Base-by-base conservation (phyloP, 2,797 vertebrate species). In the Acropternis orthonyx region DNA sequence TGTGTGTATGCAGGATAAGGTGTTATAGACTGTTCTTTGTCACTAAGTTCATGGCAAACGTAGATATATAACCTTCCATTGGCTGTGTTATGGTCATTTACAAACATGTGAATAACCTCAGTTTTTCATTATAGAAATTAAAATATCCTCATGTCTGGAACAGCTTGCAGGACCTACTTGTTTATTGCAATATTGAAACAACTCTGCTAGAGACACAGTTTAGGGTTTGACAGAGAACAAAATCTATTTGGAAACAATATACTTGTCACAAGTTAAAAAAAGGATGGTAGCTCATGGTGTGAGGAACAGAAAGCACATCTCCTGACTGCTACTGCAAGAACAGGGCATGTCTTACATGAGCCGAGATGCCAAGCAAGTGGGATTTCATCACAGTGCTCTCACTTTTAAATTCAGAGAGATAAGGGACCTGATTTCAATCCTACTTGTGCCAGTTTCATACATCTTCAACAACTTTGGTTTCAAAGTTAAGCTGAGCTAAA, bases 401-500 rank as follows among this genome's bases (percentile, higher is more conserved):
- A 71, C 79, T 76, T 93, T 27, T n/a, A 56, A 86, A 84, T 89
- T 81, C 63, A 63, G 37, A 83, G 63, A 88, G 82, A 55, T 65
- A 44, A 55, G 28, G 58, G 58, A 75, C 85, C 92, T 91, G 55
- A 76, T 93, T 92, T 91, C 85, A 66, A 16, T 93, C 66, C 32
- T 41, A 2, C 73, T 89, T 92, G 63, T 67, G 59, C 79, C 91
- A 96, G 62, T 92, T 96, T 85, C 73, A 37, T 77, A 12, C 14
- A 72, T 95, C 27, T 75, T 79, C 82, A 83, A 77, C 81, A 88
- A 27, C 79, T 92, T 82, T 77, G 85, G 7, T 58, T 89, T 89
- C 62, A 63, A 88, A 92, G 82, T 78, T 92, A 84, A 48, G 41
- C 51, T 49, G 51, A 81, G 67, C 71, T 91, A 78, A 95, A 88